Evolutionary conservation across 2,113 vertebrate species (phyloP), one percentile per base, ranked within the genome.

Genomic region (Hydrochoerus hydrochaeris): DNA sequence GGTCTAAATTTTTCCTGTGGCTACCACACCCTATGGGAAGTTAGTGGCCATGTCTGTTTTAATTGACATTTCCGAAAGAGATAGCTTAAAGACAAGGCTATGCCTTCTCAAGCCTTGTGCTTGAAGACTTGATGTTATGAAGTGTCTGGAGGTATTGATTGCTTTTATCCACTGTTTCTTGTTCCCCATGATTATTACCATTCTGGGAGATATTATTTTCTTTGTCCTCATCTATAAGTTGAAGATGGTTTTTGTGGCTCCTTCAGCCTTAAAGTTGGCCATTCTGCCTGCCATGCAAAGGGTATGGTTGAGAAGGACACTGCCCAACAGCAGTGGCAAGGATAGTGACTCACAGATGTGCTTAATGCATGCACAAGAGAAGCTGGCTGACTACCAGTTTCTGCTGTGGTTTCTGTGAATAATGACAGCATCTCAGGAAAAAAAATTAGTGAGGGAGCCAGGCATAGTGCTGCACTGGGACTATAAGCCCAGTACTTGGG

Each of bases 341-440:
- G 16, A 80, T 63, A n/a, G 87, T 54, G 28, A 60, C 77, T 82
- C 62, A 0, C 0, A 3, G 35, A 24, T 5, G 0, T 28, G 20
- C 5, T 0, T 14, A 16, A 16, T 30, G 11, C 20, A 49, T 19
- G 77, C 28, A 16, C 19, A 0, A n/a, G 49, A 69, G 62, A 73
- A 24, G 38, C 46, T n/a, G 46, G 12, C 11, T 81, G 7, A 54
- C 35, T n/a, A n/a, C 81, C 46, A 2, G 12, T 62, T 78, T 87
- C 71, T 65, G 16, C 57, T 22, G 5, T 62, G 63, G n/a, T 19
- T 92, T 65, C 28, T 4, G 20, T 49, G 57, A 81, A 32, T 32
- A 63, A 16, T 58, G 63, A 22, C 60, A 44, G 12, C 4, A 0
- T 26, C 12, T 7, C 16, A 26, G 65, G 24, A 49, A 24, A 12